phyloP scores from a whole-genome alignment of 2,113 vertebrate genomes.

The Hiodon alosoides region DNA sequence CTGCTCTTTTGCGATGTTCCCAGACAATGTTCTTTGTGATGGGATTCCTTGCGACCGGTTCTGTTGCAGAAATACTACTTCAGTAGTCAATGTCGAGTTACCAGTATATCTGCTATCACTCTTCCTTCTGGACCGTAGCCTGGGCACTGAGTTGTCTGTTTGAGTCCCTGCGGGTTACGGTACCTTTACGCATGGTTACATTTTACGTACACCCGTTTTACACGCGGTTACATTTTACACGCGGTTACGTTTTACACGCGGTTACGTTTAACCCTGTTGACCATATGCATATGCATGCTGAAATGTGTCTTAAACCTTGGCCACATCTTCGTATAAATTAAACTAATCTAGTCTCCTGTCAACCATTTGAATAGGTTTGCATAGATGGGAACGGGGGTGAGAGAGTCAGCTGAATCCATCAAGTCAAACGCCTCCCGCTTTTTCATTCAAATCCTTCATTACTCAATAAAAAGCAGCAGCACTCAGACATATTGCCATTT shows the following conservation, averaged over 20 bases:
- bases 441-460: conserved; percentile 26
- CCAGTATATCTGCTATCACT: background rate
- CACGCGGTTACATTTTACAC: background rate
- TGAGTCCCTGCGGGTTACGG: background rate
- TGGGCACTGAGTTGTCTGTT: background rate
- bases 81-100: background rate
- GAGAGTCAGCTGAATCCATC: conserved; percentile 32
- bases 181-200: background rate
- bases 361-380: conserved; percentile 21
- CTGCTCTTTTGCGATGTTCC: background rate
- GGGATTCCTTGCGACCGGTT: background rate
- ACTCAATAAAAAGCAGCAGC: conserved; percentile 31
- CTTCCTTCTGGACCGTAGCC: background rate
- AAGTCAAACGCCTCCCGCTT: conserved; percentile 31
- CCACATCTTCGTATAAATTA: background rate
- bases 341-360: conserved; percentile 20
- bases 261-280: too few species aligned
- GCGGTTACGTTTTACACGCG: background rate
- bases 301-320: background rate
- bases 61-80: background rate
- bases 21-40: background rate
- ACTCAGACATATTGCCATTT: conserved; percentile 30
- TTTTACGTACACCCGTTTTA: background rate
- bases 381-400: conserved; percentile 24
- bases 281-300: background rate